Percentiles rank a stretch among this genome's conserved stretches.
Evolutionary conservation across 2,797 vertebrate genomes (phyloP).

Genomic region (Schizothorax lantsangensis): DNA sequence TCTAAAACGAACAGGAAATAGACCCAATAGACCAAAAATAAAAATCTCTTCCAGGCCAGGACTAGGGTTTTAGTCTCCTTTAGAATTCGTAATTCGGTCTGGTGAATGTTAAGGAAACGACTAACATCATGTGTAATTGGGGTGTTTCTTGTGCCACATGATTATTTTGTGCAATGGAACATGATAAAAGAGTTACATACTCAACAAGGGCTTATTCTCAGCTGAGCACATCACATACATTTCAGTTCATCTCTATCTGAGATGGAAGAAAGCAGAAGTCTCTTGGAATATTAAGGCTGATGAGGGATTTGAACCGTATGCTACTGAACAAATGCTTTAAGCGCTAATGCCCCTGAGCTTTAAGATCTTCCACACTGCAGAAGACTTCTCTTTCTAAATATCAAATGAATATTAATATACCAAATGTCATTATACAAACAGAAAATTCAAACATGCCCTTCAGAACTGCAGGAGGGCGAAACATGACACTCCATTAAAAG

Average conservation of each 20-base stretch:
- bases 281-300: conserved; percentile 9
- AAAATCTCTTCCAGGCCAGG: background rate
- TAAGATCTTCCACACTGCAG: conserved; percentile 4
- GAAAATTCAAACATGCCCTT: conserved; percentile 34
- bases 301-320: conserved; percentile 34
- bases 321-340: conserved; percentile 22
- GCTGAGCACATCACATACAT: background rate
- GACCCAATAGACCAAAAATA: background rate
- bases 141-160: background rate
- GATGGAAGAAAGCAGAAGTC: conserved; percentile 13
- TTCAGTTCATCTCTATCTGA: conserved; percentile 5
- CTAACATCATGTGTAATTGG: background rate
- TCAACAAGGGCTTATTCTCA: background rate
- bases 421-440: conserved; percentile 45
- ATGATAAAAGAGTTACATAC: conserved; percentile 8
- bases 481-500: conserved; percentile 42
- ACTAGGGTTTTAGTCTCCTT: background rate
- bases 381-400: conserved; percentile 4
- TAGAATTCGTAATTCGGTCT: background rate
- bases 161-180: background rate
- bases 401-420: conserved; percentile 43
- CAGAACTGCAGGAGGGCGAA: conserved; percentile 31
- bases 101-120: background rate
- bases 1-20: background rate
- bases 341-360: conserved; percentile 31